Evolutionary conservation across 2,797 vertebrate species (phyloP).

Genomic region (Babyrousa celebensis): DNA sequence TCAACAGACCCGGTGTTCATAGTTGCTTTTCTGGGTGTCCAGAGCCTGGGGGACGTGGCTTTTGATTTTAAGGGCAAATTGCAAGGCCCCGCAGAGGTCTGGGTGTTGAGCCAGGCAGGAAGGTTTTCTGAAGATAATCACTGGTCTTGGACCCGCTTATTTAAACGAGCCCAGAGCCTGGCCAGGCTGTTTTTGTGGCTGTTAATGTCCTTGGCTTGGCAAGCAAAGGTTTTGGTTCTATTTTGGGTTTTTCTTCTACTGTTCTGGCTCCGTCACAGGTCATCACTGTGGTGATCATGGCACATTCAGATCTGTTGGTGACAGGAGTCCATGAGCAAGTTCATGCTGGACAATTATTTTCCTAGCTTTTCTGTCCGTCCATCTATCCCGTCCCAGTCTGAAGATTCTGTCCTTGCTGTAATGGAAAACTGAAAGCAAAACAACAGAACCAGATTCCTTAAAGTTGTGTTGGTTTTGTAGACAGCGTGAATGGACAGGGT

Average conservation of each 20-base stretch:
- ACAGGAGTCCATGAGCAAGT: not conserved
- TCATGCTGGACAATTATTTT: not conserved
- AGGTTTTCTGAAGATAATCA: not conserved
- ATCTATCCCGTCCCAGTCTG: not conserved
- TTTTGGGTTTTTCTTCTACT: not conserved
- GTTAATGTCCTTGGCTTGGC: not conserved
- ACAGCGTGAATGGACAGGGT: rapidly evolving
- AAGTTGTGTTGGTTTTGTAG: not conserved
- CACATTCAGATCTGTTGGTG: not conserved
- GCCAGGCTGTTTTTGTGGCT: not conserved
- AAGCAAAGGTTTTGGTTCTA: not conserved
- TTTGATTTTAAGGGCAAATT: no score
- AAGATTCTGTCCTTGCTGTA: not conserved
- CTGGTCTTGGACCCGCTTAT: not conserved
- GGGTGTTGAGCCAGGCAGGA: not conserved
- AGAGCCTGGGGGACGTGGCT: not conserved
- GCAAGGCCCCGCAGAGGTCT: not conserved
- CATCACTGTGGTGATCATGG: not conserved
- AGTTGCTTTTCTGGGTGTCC: not conserved
- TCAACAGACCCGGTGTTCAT: no score
- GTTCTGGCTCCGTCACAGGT: not conserved
- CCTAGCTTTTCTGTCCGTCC: not conserved
- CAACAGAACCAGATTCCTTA: not conserved
- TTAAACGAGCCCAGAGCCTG: not conserved
- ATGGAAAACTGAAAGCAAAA: not conserved